phyloP scores from a whole-genome alignment of 2,113 vertebrate species.

The Rynchops niger region DNA sequence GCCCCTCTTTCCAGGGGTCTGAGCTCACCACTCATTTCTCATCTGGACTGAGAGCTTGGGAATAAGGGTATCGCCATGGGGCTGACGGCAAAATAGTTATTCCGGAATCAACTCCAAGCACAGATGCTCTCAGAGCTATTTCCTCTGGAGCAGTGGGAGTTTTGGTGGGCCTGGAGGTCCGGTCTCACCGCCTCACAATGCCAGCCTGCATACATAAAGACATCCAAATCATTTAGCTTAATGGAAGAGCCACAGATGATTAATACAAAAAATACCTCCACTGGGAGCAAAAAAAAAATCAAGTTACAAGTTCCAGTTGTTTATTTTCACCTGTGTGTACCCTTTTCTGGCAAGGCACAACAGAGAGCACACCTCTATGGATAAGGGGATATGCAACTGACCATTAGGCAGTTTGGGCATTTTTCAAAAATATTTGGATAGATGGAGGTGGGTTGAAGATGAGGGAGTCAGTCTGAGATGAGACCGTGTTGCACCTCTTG shows the following conservation, averaged over 20 bases:
- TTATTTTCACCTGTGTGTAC: neutral
- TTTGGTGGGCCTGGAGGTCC: constrained; percentile 57
- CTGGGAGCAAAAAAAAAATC: neutral
- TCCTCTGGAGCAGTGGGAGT: constrained; percentile 59
- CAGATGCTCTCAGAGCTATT: constrained; percentile 43
- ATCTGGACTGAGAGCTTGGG: neutral
- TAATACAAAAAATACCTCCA: neutral
- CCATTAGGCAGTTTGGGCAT: neutral
- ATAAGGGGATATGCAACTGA: neutral
- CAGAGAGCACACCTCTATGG: neutral
- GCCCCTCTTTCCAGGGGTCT: neutral
- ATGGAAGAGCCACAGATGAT: neutral
- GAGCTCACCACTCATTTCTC: neutral
- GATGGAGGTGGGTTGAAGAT: neutral
- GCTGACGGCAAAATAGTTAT: neutral
- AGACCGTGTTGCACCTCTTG: neutral
- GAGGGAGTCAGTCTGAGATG: neutral
- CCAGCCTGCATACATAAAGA: neutral
- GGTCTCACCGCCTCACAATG: neutral
- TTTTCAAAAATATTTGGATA: neutral
- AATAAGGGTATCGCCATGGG: neutral
- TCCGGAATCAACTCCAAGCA: neutral
- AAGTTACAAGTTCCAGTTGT: neutral
- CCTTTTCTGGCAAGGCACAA: neutral
- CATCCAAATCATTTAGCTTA: constrained; percentile 5